Base-by-base conservation (phyloP, 2,888 invertebrate genomes). In the Drosophila mercatorum region DNA sequence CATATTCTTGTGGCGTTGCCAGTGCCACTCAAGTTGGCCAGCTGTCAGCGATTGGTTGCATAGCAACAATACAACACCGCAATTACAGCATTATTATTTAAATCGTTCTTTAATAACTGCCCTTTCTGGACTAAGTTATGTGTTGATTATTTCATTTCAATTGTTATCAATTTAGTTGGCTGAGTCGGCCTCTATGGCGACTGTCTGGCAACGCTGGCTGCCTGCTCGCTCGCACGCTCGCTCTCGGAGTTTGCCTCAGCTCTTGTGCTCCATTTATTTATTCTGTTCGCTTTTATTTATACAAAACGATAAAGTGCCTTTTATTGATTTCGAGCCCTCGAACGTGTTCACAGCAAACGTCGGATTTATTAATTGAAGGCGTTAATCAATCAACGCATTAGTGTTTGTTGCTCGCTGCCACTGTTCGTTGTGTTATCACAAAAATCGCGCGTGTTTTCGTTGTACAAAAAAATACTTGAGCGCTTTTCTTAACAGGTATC, bases 231-330 rank as follows among this genome's bases (percentile, higher is more conserved):
- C 68, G 60, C 60, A 73, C 72, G 55, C 53, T 58, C 66, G 58
- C 79, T 75, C 68, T 75, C 73, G 31, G 61, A 66, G 44, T 52
- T 72, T 62, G 66, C 53, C 70, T 47, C 64, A 74, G 64, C 72
- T 82, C 71, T 79, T 88, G 66, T 71, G 78, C 81, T 88, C 55
- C 75, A 62, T 74, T 64, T 68, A 72, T 71, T 78, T 78, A 70
- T 80, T 72, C 78, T 60, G 60, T 80, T 79, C 74, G 80, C 69
- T 76, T 80, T 86, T 85, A 88, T 88, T 85, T 86, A 80, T 82
- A 78, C 72, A 72, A 80, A 72, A 58, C 79, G 70, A 68, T 78
- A 61, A 63, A 64, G 67, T 73, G 71, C 67, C 59, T 80, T 72
- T 68, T 80, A 87, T 84, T 84, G 78, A 87, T 75, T 87, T 69